Conservation (phyloP, 2,797 vertebrate species). For the Pelodytes ibericus region DNA sequence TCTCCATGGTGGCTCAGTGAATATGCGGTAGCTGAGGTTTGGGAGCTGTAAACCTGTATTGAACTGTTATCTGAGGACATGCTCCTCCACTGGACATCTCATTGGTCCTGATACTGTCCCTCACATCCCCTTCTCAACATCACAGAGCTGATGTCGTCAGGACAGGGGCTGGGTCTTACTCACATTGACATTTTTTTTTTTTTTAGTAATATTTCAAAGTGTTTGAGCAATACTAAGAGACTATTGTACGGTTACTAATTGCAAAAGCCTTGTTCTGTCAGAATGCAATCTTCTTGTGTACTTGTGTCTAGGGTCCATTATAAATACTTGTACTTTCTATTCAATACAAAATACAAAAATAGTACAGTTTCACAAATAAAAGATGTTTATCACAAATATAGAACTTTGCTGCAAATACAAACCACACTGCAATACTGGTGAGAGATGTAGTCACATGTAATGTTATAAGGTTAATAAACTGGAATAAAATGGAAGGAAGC, state of each 20-base stretch:
- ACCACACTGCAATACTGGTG: no score
- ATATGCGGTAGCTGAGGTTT: slow-evolving; percentile 11
- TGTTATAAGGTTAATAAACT: no score
- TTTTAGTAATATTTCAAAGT: not conserved
- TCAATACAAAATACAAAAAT: no score
- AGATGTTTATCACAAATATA: no score
- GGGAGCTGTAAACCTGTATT: not conserved
- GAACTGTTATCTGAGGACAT: slow-evolving; percentile 24
- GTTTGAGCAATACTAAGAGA: slow-evolving; percentile 25
- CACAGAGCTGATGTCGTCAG: slow-evolving; percentile 55
- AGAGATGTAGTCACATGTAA: no score
- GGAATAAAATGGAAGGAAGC: no score
- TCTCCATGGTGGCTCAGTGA: slow-evolving; percentile 28
- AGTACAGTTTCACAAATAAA: no score
- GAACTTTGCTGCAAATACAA: no score
- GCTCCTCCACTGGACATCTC: slow-evolving; percentile 53
- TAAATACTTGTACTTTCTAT: slow-evolving; percentile 14
- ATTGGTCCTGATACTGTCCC: slow-evolving; percentile 57
- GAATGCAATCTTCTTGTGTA: slow-evolving; percentile 10
- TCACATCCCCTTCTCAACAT: slow-evolving; percentile 58
- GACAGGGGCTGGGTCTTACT: slow-evolving; percentile 60
- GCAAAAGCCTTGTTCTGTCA: slow-evolving; percentile 16
- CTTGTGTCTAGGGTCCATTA: slow-evolving; percentile 9
- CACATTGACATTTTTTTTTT: not conserved
- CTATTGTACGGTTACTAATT: slow-evolving; percentile 25